Evolutionary conservation across 2,113 vertebrate genomes (phyloP), one percentile per base, ranked within the genome.

Genomic region (Emydura subglobosa): DNA sequence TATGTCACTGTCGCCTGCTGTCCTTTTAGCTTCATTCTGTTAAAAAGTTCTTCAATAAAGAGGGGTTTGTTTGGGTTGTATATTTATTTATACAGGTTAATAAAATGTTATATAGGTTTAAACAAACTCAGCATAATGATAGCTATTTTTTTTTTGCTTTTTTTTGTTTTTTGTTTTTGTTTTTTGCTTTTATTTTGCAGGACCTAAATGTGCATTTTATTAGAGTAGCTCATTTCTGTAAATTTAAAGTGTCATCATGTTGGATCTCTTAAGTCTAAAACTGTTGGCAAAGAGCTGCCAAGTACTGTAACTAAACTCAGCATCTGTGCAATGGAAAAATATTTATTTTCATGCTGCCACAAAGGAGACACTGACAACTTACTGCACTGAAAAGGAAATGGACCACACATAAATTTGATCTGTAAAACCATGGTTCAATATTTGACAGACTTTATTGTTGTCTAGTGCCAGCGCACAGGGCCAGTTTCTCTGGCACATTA

Each of bases 241-340:
- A 91, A 42, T 97, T 95, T 74, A 55, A n/a, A 74, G 80, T 92
- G 87, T 89, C 49, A 94, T 88, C 72, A 82, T n/a, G 53, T 68
- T 57, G 19, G 21, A 31, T 54, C 74, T 95, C 53, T 87, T 83
- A 0, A 6, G 79, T 87, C 91, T 89, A 91, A 94, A 91, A 4
- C 76, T 49, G 54, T 13, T 78, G 87, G 87, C 81, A 68, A 74
- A 74, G 68, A 92, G 93, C 85, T 94, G 90, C 74, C 24, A 1
- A 42, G 7, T 6, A 44, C 82, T 86, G 44, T 29, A 55, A 83
- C 68, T 1, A 0, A 49, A 49, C 51, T 76, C 17, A 7, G 53
- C 1, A 1, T 59, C 55, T 84, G 65, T 44, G 57, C 80, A 68
- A 49, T 34, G 81, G 85, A 79, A 88, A 72, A 85, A 85, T 57